Conservation (phyloP, 2,888 invertebrate genomes). For the Auanema sp. region DNA sequence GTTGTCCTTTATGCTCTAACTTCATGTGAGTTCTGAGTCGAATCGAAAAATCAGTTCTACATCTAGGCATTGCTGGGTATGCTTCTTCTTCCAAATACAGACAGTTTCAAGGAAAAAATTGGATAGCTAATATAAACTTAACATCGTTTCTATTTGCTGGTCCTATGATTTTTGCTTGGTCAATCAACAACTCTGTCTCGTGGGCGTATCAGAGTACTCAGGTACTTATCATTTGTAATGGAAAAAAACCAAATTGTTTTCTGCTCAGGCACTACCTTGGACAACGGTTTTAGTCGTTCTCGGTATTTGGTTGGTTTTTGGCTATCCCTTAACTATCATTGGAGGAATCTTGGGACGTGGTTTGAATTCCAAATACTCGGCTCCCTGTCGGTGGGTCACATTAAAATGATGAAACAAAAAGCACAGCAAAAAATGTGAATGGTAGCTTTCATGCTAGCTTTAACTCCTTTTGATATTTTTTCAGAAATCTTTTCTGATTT, state of each 20-base stretch:
- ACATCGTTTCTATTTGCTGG: conserved; percentile 68
- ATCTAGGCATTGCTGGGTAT: conserved; percentile 68
- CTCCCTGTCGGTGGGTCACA: conserved; percentile 14
- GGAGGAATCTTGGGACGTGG: conserved; percentile 67
- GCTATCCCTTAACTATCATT: conserved; percentile 69
- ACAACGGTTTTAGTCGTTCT: conserved; percentile 67
- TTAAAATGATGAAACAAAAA: not conserved
- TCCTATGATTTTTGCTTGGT: conserved; percentile 69
- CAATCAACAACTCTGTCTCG: conserved; percentile 68
- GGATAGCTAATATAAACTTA: conserved; percentile 69
- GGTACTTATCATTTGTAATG: conserved; percentile 4
- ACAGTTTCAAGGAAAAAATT: conserved; percentile 66
- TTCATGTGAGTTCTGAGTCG: conserved; percentile 65
- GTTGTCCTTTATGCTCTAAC: conserved; percentile 68
- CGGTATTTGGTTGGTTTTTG: conserved; percentile 67
- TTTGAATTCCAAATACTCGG: conserved; percentile 7
- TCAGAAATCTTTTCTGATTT: too few relatives aligned
- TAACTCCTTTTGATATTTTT: not conserved
- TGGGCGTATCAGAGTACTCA: conserved; percentile 68
- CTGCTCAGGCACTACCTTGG: conserved; percentile 67
- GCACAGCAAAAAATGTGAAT: not conserved
- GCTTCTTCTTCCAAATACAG: conserved; percentile 67
- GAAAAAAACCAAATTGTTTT: not conserved
- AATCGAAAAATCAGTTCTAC: too few relatives aligned
- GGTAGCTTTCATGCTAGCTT: not conserved